phyloP scores from a whole-genome alignment of 2,113 vertebrate species.

The Syngnathus typhle region DNA sequence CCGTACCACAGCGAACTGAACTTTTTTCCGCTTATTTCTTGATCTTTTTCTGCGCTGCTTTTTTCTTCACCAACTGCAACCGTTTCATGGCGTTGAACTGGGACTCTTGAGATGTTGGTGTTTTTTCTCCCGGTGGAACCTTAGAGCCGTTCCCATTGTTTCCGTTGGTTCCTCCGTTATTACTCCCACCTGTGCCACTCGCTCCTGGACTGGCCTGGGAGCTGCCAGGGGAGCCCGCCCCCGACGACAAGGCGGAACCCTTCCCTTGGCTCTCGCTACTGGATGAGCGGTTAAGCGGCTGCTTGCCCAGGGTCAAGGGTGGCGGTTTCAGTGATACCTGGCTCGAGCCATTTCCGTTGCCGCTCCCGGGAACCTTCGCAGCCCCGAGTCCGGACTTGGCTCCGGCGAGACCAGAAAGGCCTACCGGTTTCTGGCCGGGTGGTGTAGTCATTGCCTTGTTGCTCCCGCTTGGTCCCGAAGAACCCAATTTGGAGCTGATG shows the following conservation, averaged over 20 bases:
- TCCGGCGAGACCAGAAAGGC: slow-evolving; percentile 79
- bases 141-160: slow-evolving; percentile 72
- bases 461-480: slow-evolving; percentile 67
- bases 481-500: slow-evolving; percentile 78
- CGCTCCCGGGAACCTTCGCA: slow-evolving; percentile 71
- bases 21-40: slow-evolving; percentile 75
- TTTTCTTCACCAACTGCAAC: slow-evolving; percentile 96
- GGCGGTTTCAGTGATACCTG: slow-evolving; percentile 77
- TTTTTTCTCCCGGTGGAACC: slow-evolving; percentile 72
- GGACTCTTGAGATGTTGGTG: slow-evolving; percentile 90
- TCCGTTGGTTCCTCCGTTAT: slow-evolving; percentile 56
- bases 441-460: slow-evolving; percentile 76
- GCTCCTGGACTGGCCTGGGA: slow-evolving; percentile 58
- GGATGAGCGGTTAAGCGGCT: slow-evolving; percentile 84
- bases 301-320: slow-evolving; percentile 88
- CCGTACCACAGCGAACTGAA: background rate
- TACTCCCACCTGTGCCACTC: slow-evolving; percentile 50
- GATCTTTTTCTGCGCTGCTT: slow-evolving; percentile 93
- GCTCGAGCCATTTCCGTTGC: slow-evolving; percentile 66
- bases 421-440: slow-evolving; percentile 80
- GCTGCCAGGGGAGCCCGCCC: slow-evolving; percentile 61
- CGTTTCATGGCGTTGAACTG: slow-evolving; percentile 97
- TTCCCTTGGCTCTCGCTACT: slow-evolving; percentile 86
- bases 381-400: slow-evolving; percentile 76
- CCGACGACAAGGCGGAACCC: slow-evolving; percentile 69